Evolutionary conservation across 2,113 vertebrate genomes (phyloP).

Genomic region (Bambusicola thoracicus): DNA sequence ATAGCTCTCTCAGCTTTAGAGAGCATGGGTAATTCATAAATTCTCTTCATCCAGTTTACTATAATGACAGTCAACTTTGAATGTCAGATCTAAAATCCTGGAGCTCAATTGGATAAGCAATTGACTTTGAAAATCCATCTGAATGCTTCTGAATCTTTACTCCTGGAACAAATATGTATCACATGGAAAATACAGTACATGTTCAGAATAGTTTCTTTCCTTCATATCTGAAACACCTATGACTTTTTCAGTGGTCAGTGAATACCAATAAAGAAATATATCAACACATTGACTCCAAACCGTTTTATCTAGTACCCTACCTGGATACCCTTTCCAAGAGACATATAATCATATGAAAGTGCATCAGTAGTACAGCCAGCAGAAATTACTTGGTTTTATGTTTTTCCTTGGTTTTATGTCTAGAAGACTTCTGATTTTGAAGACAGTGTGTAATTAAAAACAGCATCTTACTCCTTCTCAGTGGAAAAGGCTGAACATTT

Average conservation of each 20-base stretch:
- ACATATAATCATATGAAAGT: not conserved
- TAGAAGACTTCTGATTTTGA: not conserved
- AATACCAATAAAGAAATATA: not conserved
- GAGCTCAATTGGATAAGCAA: not conserved
- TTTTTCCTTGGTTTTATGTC: not conserved
- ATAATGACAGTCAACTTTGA: not conserved
- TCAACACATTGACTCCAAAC: not conserved
- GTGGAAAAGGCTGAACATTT: not conserved
- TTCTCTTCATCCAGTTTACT: not conserved
- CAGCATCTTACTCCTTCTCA: not conserved
- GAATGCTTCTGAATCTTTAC: not conserved
- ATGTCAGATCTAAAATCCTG: not conserved
- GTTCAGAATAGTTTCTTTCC: not conserved
- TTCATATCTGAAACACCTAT: not conserved
- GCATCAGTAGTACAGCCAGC: not conserved
- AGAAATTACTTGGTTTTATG: not conserved
- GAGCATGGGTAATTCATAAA: rapidly evolving
- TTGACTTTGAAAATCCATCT: too few species aligned
- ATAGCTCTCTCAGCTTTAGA: not conserved
- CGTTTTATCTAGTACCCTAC: not conserved
- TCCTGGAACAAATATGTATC: not conserved
- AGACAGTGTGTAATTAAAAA: rapidly evolving
- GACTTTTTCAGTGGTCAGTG: not conserved
- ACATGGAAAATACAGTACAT: rapidly evolving
- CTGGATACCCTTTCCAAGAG: not conserved